Evolutionary conservation across 2,888 invertebrate species (phyloP), one percentile per base, ranked within the genome.

Genomic region (Cephonodes hylas): DNA sequence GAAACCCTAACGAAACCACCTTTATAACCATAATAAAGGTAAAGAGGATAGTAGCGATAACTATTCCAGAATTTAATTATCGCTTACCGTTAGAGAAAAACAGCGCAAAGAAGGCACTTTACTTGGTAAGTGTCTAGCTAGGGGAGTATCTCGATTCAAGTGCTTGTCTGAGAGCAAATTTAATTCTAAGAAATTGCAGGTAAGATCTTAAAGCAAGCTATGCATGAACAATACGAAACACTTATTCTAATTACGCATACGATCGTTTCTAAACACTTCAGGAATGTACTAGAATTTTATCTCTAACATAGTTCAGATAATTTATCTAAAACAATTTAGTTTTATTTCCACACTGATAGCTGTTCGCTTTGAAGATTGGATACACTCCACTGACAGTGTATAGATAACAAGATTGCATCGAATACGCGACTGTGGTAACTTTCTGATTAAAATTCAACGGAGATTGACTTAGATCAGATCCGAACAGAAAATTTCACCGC

Each of bases 401-500:
- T 20, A n/a, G n/a, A 46, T 31, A 53, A 53, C 31, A 18, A 53
- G 27, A 53, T 31, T 31, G 53, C 18, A 15, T 53, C 27, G 18
- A 20, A 53, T 31, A 18, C 48, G 27, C 53, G 53, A 27, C 18
- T 53, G 53, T 31, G 31, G 53, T 53, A 20, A 44, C 15, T 38
- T 34, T 53, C 31, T 53, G 53, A 53, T 53, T 31, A 53, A 53
- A 53, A 53, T 53, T 53, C 53, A 31, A 53, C 53, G 27, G 53
- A 53, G 53, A 53, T 53, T 53, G 53, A 53, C 53, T 31, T 25
- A 8, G 53, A 53, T 53, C 27, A 31, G 31, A 53, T 31, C 5
- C 53, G 31, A 53, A 20, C 4, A 20, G 53, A 46, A 46, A 46
- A 53, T 31, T 53, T 53, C 31, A 31, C 27, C 31, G 53, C 31